Base-by-base conservation (phyloP, 92 coral and sea anemone genomes). In the Parazoanthus swiftii region DNA sequence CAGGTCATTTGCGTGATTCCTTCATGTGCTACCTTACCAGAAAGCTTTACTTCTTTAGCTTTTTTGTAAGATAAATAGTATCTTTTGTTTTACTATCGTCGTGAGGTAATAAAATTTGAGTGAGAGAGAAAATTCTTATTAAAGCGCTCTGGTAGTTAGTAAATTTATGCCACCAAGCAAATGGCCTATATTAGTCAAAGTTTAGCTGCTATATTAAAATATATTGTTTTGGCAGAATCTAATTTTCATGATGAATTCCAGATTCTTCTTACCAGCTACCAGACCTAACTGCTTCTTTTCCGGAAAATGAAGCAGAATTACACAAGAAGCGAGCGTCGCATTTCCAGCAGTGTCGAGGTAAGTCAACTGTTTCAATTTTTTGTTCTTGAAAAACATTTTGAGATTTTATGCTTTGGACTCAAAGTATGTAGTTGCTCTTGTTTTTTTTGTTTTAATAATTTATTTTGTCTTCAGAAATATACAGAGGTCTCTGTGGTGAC, bases 301-400 rank as follows among this genome's bases (percentile, higher is more conserved):
- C 50, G 67, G 82, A 79, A 79, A 79, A 79, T 79, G 82, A 79
- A 44, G 36, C 37, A 79, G 82, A 79, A 14, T 48, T 79, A 16
- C 82, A 48, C 23, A 79, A n/a, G 66, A 79, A 79, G 26, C 82
- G 50, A 50, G 39, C 37, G 58, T 48, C 67, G 21, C 65, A 79
- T 54, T 79, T 46, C 50, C 82, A 79, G 21, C 82, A 79, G 25
- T 50, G 82, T 46, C 58, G 29, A 10, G 82, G 82, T 79, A 33
- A 13, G 82, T 50, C 63, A 54, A 8, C 4, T 4, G 20, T 73
- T 73, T 35, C 43, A 4, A 26, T 20, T 73, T 11, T 73, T 9
- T 73, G 77, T 25, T 39, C 78, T 5, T 37, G 23, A 1, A 39
- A 21, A 29, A 3, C 46, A 74, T 20, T 16, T 2, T 23, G 37